Evolutionary conservation across 2,113 vertebrate species (phyloP), one percentile per base, ranked within the genome.

Genomic region (Ceyx cyanopectus): DNA sequence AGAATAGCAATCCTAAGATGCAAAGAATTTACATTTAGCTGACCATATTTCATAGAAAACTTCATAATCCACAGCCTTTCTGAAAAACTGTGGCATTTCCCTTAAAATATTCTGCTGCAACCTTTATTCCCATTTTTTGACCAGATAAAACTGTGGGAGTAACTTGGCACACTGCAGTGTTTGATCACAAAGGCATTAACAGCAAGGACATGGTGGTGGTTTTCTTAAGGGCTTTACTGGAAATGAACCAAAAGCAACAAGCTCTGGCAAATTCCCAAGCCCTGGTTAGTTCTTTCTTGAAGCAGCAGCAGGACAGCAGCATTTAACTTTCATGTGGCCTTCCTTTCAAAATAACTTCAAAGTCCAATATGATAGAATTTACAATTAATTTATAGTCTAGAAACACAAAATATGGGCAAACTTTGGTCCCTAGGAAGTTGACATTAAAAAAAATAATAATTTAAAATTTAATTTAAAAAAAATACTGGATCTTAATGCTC

Each of bases 181-280:
- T 92, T 95, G 91, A 92, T 87, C 69, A 87, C 74, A 87, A 60
- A 91, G 58, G 61, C 81, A 92, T 80, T 90, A 93, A 89, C 54
- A 81, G 70, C 58, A 83, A 32, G 58, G 94, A 89, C 68, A 89
- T 72, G 54, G 45, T 70, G 61, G 60, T 90, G 58, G 65, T 30
- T 89, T 93, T 93, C 92, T 87, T 92, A 91, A 94, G 69, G 81
- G 77, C 45, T 80, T 89, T 27, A 74, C 81, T 95, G 92, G 81
- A 90, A 94, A 87, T 8, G 21, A 91, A 57, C 93, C 95, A 95
- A 83, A 82, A 68, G 48, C 67, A 94, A 92, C 90, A 95, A 86
- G n/a, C 23, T 91, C 80, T 94, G 94, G 85, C 80, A 80, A 93
- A 94, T 54, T 93, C 76, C 65, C 86, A 92, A 93, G 40, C 34